phyloP scores from a whole-genome alignment of 30 jellyfish, hydroid and myxozoan species.

The Hydractinia symbiolongicarpus region DNA sequence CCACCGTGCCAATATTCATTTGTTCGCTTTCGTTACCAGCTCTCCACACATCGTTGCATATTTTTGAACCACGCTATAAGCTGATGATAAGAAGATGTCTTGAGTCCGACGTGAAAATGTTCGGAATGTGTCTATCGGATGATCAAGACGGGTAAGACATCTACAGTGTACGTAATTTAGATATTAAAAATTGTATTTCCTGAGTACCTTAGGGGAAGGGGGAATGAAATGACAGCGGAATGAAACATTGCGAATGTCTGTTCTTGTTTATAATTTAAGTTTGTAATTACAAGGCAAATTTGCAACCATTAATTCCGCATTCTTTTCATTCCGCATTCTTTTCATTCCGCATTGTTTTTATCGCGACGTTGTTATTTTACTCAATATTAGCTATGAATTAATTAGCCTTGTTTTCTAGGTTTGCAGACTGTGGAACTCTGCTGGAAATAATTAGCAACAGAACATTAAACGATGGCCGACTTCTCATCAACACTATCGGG shows the following conservation, averaged over 20 bases:
- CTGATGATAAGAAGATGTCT: constrained; percentile 75
- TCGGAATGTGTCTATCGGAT: constrained; percentile 82
- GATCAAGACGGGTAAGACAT: constrained; percentile 46
- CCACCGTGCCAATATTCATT: constrained; percentile 63
- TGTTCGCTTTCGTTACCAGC: constrained; percentile 68
- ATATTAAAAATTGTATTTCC: not conserved
- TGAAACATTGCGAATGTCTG: too few relatives aligned
- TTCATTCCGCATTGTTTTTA: too few relatives aligned
- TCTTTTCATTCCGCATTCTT: too few relatives aligned
- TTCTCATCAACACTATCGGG: constrained; percentile 59
- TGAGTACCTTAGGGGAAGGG: not conserved
- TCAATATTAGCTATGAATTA: not conserved
- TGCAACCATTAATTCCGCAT: too few relatives aligned
- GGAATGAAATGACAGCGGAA: too few relatives aligned
- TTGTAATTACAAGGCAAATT: too few relatives aligned
- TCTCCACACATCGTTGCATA: constrained; percentile 59
- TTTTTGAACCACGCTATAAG: constrained; percentile 91
- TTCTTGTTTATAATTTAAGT: too few relatives aligned
- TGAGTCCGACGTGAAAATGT: constrained; percentile 57
- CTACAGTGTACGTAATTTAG: not conserved
- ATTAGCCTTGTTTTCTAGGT: constrained; percentile 31
- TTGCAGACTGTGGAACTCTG: constrained; percentile 73
- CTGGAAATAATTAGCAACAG: constrained; percentile 49
- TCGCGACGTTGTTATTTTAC: too few relatives aligned
- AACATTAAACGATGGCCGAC: constrained; percentile 73